A percentile compares a stretch with the other conserved stretches of the same genome.
Evolutionary conservation across 2,113 vertebrate genomes (phyloP).

Genomic region (Panthera tigris): DNA sequence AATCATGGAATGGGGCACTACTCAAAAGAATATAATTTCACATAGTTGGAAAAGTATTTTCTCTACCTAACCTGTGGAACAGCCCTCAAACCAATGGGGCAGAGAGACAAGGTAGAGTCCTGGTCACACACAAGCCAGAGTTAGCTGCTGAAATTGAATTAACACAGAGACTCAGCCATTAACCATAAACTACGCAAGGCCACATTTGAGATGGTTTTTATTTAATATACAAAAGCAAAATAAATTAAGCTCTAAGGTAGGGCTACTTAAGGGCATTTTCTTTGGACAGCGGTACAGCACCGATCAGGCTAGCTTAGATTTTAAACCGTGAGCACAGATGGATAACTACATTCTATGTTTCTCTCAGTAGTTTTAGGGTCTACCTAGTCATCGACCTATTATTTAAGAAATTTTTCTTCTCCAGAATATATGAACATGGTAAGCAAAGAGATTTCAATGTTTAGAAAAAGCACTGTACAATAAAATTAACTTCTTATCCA

Average conservation of each 20-base stretch:
- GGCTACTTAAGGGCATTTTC: slow-evolving; percentile 28
- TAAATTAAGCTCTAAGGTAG: slow-evolving; percentile 1
- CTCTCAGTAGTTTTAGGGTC: slow-evolving; percentile 12
- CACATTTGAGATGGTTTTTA: slow-evolving; percentile 58
- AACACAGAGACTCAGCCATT: background rate
- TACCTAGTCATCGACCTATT: background rate
- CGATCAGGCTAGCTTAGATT: slow-evolving; percentile 30
- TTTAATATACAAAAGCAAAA: slow-evolving; percentile 72
- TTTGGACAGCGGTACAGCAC: slow-evolving; percentile 59
- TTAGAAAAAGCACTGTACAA: slow-evolving; percentile 16
- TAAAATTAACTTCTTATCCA: slow-evolving; percentile 23
- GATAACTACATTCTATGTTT: slow-evolving; percentile 27
- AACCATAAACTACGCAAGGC: slow-evolving; percentile 61
- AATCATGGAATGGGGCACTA: background rate
- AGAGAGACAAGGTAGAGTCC: background rate
- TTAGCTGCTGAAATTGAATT: background rate
- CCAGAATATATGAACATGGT: slow-evolving; percentile 35
- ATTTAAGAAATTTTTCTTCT: slow-evolving; percentile 36
- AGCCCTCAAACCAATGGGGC: background rate
- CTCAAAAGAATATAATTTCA: background rate
- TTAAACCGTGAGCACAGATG: slow-evolving; percentile 35
- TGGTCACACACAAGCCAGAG: background rate
- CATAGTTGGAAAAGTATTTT: background rate
- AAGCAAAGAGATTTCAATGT: slow-evolving; percentile 47
- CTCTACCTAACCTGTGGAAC: background rate